Evolutionary conservation across 2,797 vertebrate species (phyloP).

Genomic region (Lepus oiostolus): DNA sequence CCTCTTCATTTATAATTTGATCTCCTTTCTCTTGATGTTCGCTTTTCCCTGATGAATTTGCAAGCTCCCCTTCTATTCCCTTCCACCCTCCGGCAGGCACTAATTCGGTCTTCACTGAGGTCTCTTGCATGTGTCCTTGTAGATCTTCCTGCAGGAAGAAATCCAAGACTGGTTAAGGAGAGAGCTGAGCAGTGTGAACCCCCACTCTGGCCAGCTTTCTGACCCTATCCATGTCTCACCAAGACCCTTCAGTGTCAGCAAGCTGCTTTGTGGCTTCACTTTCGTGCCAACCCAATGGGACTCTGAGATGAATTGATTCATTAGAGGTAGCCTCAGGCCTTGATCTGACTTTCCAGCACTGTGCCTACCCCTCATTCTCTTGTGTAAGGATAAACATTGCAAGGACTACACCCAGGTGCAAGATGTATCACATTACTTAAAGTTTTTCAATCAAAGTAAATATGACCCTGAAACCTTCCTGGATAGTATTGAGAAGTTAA

Average conservation of each 20-base stretch:
- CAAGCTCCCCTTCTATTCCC: constrained; percentile 65
- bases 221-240: not conserved
- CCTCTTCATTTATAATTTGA: constrained; percentile 71
- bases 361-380: not conserved
- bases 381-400: not conserved
- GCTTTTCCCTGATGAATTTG: constrained; percentile 67
- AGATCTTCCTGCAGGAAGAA: not conserved
- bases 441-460: constrained; percentile 44
- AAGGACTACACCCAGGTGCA: not conserved
- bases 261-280: not conserved
- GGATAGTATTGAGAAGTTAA: not conserved
- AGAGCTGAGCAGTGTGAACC: not conserved
- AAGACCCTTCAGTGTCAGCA: not conserved
- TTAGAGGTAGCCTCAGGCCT: not conserved
- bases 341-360: not conserved
- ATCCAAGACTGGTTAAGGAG: not conserved
- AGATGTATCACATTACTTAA: not conserved
- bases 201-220: not conserved
- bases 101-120: constrained; percentile 44
- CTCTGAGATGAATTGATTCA: not conserved
- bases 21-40: constrained; percentile 63
- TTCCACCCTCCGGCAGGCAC: constrained; percentile 13
- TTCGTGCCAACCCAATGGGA: constrained; percentile 3
- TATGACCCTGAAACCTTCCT: not conserved
- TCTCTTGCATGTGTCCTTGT: constrained; percentile 4